Base-by-base conservation (phyloP, 2,888 invertebrate genomes). In the Sympetrum striolatum region DNA sequence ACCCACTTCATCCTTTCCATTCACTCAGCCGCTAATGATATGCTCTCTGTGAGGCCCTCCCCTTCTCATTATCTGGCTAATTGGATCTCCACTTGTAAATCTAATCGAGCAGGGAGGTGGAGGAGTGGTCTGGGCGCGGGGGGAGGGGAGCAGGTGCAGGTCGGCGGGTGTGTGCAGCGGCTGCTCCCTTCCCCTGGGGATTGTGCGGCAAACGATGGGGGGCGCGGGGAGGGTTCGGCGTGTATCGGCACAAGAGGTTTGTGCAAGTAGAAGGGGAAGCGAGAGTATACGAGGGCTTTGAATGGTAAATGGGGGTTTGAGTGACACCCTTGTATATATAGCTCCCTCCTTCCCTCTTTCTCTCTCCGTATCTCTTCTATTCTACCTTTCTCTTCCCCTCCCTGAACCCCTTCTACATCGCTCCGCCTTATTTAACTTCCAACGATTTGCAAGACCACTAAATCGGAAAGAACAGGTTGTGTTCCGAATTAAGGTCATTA, bases 1-100 rank as follows among this genome's bases (percentile, higher is more conserved):
- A 22, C 37, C 31, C 44, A 25, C 48, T 25, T 64, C 53, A 90
- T 60, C 60, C 25, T 53, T 60, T 81, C 91, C 58, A 53, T 60
- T 80, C 92, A 25, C 91, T 91, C 64, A 91, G 91, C 44, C 90
- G 91, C 31, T 92, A 92, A 73, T 91, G 91, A 91, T 92, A 80
- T 91, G 91, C 91, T 60, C 58, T 90, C 35, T 60, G 18, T 90
- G 37, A 12, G 35, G 37, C 73, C 25, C 80, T 58, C 81, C 53
- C 86, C 58, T 91, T 86, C 90, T 90, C 91, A 90, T 90, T 91
- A 81, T 58, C 90, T 64, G 90, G n/a, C 82, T 79, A 80, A 80
- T 80, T 82, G 90, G 79, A 90, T 90, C 82, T 80, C 90, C 80
- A 90, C 64, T 79, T 81, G 73, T 90, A 64, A 86, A 86, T 64